These are phyloP conservation scores for Sorex maritimensis DNA, from an alignment of 2,797 vertebrate genomes.

Conservation along the genomic window DNA sequence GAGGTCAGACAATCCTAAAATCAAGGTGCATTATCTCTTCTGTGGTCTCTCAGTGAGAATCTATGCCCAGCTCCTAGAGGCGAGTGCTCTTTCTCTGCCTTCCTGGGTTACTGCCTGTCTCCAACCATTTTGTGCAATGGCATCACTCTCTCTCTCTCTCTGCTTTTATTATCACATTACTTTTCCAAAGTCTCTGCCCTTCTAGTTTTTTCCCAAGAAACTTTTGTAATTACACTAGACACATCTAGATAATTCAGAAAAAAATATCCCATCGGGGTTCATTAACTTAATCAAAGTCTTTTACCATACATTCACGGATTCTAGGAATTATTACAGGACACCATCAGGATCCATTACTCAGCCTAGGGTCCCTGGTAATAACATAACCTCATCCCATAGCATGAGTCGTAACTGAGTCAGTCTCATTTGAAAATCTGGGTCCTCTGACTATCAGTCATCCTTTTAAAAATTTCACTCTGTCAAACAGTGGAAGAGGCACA, in stretches of 20 bases:
- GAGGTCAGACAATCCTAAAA: conserved; percentile 2
- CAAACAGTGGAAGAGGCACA: neutral
- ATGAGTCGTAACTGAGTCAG: neutral
- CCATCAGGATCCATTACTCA: neutral
- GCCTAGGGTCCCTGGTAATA: neutral
- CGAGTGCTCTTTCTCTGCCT: neutral
- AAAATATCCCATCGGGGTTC: neutral
- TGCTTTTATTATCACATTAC: neutral
- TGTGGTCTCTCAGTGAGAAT: neutral
- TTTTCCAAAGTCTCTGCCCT: neutral
- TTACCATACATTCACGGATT: neutral
- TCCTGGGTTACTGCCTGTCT: neutral
- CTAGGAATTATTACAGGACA: neutral
- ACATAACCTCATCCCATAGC: neutral
- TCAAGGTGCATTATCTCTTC: neutral
- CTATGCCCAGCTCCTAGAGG: neutral
- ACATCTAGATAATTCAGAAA: neutral
- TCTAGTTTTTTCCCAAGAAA: neutral
- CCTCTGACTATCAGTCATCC: neutral
- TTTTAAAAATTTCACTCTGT: conserved; percentile 23
- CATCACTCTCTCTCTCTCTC: neutral
- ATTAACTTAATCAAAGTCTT: conserved; percentile 2
- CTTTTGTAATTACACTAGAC: neutral
- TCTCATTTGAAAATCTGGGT: neutral
- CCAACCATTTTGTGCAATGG: neutral